phyloP scores from a whole-genome alignment of 2,113 vertebrate species.

The Ceyx margarethae region DNA sequence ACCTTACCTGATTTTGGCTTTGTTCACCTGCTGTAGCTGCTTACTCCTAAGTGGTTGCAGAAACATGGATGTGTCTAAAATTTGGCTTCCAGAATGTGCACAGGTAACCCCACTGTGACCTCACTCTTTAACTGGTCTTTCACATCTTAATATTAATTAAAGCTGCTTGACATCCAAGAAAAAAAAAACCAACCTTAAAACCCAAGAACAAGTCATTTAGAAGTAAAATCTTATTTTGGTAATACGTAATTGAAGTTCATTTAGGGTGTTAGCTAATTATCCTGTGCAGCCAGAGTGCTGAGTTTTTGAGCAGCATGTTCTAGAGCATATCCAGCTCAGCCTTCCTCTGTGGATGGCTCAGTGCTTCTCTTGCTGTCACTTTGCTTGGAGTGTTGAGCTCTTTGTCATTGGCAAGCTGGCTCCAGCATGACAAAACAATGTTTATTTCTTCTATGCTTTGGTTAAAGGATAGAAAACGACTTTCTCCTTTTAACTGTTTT shows the following conservation, averaged over 20 bases:
- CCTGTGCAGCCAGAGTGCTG: neutral
- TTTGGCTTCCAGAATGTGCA: neutral
- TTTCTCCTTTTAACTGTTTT: neutral
- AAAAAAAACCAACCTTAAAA: neutral
- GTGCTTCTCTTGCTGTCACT: accelerated
- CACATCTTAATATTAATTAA: neutral
- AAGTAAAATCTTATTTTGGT: neutral
- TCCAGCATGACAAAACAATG: neutral
- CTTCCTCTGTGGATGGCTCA: neutral
- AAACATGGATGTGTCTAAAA: neutral
- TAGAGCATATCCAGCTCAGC: neutral
- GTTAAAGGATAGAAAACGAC: neutral
- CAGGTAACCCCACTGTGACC: neutral
- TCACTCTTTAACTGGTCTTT: neutral
- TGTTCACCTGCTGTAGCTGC: neutral
- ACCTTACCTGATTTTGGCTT: neutral
- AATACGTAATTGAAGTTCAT: neutral
- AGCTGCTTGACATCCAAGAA: neutral
- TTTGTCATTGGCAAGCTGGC: neutral
- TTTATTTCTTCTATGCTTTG: neutral
- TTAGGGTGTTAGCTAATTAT: neutral
- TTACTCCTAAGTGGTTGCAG: neutral
- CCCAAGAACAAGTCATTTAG: neutral
- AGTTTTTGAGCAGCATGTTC: neutral
- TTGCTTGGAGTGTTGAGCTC: neutral